A percentile compares a stretch with the other conserved stretches of the same genome.
Evolutionary conservation across 2,888 invertebrate species (phyloP).

Genomic region (Harmothoe impar): DNA sequence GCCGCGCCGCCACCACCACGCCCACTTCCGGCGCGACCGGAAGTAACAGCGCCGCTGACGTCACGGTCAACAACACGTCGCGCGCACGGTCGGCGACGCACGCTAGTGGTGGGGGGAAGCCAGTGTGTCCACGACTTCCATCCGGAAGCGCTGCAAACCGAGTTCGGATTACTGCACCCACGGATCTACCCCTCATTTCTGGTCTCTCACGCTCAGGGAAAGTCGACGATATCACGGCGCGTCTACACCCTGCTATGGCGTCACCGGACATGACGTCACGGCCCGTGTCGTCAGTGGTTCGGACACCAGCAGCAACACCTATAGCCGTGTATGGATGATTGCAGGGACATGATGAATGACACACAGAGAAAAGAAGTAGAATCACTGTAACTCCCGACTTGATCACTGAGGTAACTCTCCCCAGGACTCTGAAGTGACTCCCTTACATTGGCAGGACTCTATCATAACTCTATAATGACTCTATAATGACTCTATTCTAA

Average conservation of each 20-base stretch:
- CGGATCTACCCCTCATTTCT: neutral
- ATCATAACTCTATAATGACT: too few species aligned
- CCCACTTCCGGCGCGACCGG: neutral
- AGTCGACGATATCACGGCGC: neutral
- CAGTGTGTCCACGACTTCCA: conserved; percentile 1
- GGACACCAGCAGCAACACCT: conserved; percentile 31
- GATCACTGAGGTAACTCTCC: too few species aligned
- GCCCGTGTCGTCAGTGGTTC: neutral
- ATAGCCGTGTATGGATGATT: conserved; percentile 1
- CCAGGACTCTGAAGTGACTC: too few species aligned
- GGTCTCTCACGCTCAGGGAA: conserved; percentile 33
- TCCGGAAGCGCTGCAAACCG: neutral
- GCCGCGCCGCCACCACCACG: neutral
- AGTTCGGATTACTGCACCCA: neutral
- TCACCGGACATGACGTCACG: conserved; percentile 16
- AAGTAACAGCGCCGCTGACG: neutral
- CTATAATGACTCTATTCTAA: too few species aligned
- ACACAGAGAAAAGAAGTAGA: too few species aligned
- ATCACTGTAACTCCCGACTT: too few species aligned
- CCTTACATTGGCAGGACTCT: too few species aligned
- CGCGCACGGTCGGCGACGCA: conserved; percentile 19
- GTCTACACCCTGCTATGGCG: neutral
- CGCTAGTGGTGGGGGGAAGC: conserved; percentile 28
- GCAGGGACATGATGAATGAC: too few species aligned
- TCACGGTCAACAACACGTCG: neutral